phyloP scores from a whole-genome alignment of 2,888 invertebrate genomes.

The Onchidella celtica region DNA sequence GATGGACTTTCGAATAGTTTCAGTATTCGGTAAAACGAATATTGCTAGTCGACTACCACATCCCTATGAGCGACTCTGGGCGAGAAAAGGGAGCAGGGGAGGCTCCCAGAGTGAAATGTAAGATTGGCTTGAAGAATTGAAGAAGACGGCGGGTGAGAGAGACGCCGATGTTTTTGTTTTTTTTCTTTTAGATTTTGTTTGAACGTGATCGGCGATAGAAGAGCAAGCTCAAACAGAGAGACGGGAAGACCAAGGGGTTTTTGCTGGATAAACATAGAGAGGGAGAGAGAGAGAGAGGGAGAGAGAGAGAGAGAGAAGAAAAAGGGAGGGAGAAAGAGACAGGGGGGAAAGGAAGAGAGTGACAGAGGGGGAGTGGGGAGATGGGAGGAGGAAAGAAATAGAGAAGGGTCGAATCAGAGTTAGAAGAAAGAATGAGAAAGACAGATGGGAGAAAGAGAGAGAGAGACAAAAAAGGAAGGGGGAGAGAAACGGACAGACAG shows the following conservation, averaged over 20 bases:
- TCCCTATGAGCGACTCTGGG: background rate
- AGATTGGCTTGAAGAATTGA: background rate
- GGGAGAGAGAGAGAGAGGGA: slow-evolving; percentile 7
- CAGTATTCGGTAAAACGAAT: too few relatives aligned
- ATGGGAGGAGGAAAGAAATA: background rate
- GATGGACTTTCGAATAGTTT: too few relatives aligned
- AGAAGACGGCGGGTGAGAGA: too few relatives aligned
- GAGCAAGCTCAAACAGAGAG: background rate
- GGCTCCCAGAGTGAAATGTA: background rate
- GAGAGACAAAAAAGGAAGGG: background rate
- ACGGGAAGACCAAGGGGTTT: too few relatives aligned
- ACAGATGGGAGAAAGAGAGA: background rate
- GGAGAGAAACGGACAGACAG: too few relatives aligned
- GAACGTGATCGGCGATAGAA: too few relatives aligned
- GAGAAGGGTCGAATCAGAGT: background rate
- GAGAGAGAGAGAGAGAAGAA: slow-evolving; percentile 7
- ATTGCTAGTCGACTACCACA: too few relatives aligned
- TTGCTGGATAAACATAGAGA: background rate
- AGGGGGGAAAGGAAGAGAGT: background rate
- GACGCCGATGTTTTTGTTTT: too few relatives aligned
- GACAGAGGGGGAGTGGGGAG: background rate
- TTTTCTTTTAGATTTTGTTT: too few relatives aligned
- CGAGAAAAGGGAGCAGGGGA: background rate
- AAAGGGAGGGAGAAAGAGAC: background rate
- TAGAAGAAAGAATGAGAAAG: background rate